phyloP scores from a whole-genome alignment of 2,113 vertebrate species.

The Climacteris rufus region DNA sequence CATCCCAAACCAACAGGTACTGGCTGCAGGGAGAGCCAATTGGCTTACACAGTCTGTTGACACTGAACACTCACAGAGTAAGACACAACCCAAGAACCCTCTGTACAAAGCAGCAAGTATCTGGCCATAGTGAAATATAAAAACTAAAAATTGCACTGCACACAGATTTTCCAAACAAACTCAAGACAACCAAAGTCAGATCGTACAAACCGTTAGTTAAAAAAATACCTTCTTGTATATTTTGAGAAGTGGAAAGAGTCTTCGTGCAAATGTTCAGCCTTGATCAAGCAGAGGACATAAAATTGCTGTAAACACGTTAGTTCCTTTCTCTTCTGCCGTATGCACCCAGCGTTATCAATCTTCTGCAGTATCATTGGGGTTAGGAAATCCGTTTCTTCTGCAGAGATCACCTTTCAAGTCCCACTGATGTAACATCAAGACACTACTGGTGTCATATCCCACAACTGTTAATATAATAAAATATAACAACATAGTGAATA shows the following conservation, averaged over 20 bases:
- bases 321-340: background rate
- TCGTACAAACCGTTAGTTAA: conserved; percentile 67
- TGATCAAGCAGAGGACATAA: background rate
- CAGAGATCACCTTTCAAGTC: background rate
- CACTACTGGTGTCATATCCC: conserved; percentile 97
- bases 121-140: conserved; percentile 18
- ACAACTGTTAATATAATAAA: conserved; percentile 78
- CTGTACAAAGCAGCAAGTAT: conserved; percentile 48
- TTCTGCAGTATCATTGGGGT: conserved; percentile 20
- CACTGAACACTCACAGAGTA: background rate
- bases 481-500: background rate
- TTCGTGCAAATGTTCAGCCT: conserved; percentile 41
- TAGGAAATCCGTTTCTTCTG: conserved; percentile 35
- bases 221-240: conserved; percentile 72
- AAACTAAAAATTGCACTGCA: conserved; percentile 52
- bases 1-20: background rate
- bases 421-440: conserved; percentile 77
- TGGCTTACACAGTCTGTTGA: background rate
- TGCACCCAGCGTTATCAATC: background rate
- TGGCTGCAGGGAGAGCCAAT: background rate
- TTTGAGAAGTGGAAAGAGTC: conserved; percentile 63
- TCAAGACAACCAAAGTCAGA: conserved; percentile 53
- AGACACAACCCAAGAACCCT: background rate
- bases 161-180: conserved; percentile 36
- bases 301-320: background rate